Evolutionary conservation across 2,888 invertebrate genomes (phyloP), one percentile per base, ranked within the genome.

Genomic region (Galerucella calmariensis): DNA sequence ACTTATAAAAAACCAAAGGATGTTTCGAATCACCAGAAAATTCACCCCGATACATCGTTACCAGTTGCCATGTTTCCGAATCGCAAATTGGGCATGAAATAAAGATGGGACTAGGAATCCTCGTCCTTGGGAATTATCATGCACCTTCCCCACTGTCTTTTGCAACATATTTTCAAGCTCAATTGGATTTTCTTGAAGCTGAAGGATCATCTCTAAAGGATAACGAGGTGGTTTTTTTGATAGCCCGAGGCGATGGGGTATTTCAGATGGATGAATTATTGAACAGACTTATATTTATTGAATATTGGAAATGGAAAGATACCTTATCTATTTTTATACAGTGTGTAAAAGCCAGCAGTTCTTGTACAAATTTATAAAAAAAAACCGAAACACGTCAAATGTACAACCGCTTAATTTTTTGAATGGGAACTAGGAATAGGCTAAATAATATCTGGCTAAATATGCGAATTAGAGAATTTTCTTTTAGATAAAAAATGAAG

Each of bases 81-180:
- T 68, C 69, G 46, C 59, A 59, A 69, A 69, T 61, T 69, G 69
- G 61, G 48, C 69, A 69, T 69, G 48, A 69, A 69, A 69, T 69
- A 69, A 69, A 61, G 69, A 69, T 69, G 46, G 44, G 46, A 68
- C 24, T 41, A 61, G 48, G 48, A 56, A 27, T 46, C n/a, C 24
- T 61, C 59, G 68, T 61, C 48, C 46, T 44, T 46, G 24, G 59
- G 27, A 61, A 61, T 61, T 69, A 69, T 44, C 48, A 48, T 69
- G 61, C 63, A 65, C 16, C 46, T 65, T 65, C 12, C 12, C 44
- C 44, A 46, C 2, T 46, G 46, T 16, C 10, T 46, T 41, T 41
- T 65, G 63, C 44, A 46, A 44, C 63, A 65, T 65, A 65, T 65
- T 65, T 65, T 65, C 20, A 6, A 3, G 46, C 46, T 65, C 63